Evolutionary conservation across 2,888 invertebrate species (phyloP).

Genomic region (Amblyjoppa proteus): DNA sequence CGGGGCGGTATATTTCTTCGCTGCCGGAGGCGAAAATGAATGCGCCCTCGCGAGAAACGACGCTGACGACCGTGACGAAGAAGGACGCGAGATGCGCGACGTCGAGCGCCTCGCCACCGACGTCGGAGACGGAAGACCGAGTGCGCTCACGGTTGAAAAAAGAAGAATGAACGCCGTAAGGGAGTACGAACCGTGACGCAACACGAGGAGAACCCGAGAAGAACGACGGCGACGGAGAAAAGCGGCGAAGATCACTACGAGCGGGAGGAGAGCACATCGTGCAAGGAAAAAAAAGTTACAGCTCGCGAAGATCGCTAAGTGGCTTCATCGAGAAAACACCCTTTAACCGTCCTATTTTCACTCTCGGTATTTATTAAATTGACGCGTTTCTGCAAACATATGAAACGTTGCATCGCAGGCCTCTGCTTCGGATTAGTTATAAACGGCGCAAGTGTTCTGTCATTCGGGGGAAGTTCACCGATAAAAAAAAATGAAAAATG

Average conservation of each 20-base stretch:
- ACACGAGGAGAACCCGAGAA: constrained; percentile 56
- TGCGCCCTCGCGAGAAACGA: constrained; percentile 64
- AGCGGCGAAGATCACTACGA: background rate
- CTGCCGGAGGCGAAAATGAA: constrained; percentile 78
- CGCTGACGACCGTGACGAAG: constrained; percentile 38
- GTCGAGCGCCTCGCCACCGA: constrained; percentile 22
- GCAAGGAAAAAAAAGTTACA: constrained; percentile 64
- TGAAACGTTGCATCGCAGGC: background rate
- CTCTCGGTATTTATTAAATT: background rate
- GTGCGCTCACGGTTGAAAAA: constrained; percentile 22
- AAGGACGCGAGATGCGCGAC: constrained; percentile 19
- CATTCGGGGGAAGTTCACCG: background rate
- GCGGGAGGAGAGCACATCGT: constrained; percentile 29
- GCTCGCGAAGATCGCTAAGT: constrained; percentile 72
- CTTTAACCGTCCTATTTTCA: background rate
- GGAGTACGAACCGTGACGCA: constrained; percentile 43
- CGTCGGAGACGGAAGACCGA: constrained; percentile 24
- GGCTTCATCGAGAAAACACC: constrained; percentile 73
- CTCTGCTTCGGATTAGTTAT: background rate
- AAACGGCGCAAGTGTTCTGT: too few relatives aligned
- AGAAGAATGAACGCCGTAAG: constrained; percentile 50
- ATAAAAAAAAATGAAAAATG: background rate
- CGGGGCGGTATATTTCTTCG: constrained; percentile 50
- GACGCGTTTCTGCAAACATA: background rate
- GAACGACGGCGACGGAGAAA: constrained; percentile 38